A percentile compares a stretch with the other conserved stretches of the same genome.
These are phyloP conservation scores for Betta splendens DNA, from an alignment of 2,797 vertebrate species.

Conservation along the genomic window DNA sequence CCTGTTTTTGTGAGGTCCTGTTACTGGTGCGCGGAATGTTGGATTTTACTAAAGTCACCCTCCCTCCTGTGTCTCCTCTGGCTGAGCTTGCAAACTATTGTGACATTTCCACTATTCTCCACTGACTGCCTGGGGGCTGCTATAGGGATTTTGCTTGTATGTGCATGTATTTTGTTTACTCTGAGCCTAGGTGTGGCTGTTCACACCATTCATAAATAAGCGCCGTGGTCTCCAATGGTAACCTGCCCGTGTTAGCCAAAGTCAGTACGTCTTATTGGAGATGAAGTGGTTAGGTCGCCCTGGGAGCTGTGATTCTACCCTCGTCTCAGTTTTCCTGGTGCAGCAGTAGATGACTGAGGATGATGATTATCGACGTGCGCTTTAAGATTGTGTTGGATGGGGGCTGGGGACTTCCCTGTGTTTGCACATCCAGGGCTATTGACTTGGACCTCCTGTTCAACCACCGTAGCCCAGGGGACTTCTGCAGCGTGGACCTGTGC, in stretches of 20 bases:
- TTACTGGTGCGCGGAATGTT: constrained; percentile 73
- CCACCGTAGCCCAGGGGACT: constrained; percentile 67
- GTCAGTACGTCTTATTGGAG: constrained; percentile 36
- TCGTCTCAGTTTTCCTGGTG: constrained; percentile 61
- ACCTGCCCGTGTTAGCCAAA: constrained; percentile 31
- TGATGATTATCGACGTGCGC: constrained; percentile 77
- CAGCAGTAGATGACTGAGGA: constrained; percentile 70
- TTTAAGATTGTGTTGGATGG: constrained; percentile 75
- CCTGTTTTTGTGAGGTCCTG: constrained; percentile 65
- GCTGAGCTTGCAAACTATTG: constrained; percentile 13
- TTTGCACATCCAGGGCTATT: constrained; percentile 78
- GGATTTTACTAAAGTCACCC: constrained; percentile 43
- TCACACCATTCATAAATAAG: constrained; percentile 21
- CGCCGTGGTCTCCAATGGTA: constrained; percentile 44
- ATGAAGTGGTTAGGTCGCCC: constrained; percentile 45
- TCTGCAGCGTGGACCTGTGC: constrained; percentile 42
- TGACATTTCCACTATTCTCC: constrained; percentile 32
- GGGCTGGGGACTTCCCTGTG: constrained; percentile 73
- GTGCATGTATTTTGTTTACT: constrained; percentile 48
- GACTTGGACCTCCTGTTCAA: constrained; percentile 73
- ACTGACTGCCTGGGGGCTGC: constrained; percentile 56
- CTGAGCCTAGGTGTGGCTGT: constrained; percentile 39
- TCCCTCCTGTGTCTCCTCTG: constrained; percentile 28
- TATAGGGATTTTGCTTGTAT: constrained; percentile 51
- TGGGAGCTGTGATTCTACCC: constrained; percentile 42